These are phyloP conservation scores for Orientallactaga sibirica DNA, from an alignment of 2,797 vertebrate species.

Conservation along the genomic window DNA sequence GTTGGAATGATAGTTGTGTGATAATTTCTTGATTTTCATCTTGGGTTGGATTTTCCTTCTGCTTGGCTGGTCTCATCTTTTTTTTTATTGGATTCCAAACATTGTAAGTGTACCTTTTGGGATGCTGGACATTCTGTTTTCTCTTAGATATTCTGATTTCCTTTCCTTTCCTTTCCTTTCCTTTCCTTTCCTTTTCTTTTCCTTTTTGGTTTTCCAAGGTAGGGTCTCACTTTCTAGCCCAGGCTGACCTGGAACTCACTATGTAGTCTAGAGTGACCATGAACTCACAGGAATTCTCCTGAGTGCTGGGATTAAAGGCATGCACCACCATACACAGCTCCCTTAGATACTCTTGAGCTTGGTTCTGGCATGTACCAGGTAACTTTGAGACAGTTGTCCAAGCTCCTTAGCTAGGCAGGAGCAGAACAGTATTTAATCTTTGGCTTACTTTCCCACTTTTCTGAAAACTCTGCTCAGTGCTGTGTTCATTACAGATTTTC, in stretches of 20 bases:
- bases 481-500: not conserved
- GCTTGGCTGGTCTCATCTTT: not conserved
- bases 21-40: not conserved
- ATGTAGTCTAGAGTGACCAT: no score
- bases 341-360: conserved; percentile 12
- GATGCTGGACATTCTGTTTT: not conserved
- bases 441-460: not conserved
- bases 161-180: no score
- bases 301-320: no score
- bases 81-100: conserved; percentile 5
- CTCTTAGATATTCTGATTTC: not conserved
- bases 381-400: conserved; percentile 20
- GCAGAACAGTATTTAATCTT: not conserved
- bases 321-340: no score
- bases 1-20: no score
- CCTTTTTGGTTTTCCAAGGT: no score
- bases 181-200: no score
- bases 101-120: conserved; percentile 7
- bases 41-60: not conserved
- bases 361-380: conserved; percentile 2
- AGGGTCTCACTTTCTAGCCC: no score
- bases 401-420: not conserved
- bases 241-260: no score
- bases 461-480: not conserved
- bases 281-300: no score